Evolutionary conservation across 2,113 vertebrate species (phyloP).

Genomic region (Rhinopomastus cyanomelas): DNA sequence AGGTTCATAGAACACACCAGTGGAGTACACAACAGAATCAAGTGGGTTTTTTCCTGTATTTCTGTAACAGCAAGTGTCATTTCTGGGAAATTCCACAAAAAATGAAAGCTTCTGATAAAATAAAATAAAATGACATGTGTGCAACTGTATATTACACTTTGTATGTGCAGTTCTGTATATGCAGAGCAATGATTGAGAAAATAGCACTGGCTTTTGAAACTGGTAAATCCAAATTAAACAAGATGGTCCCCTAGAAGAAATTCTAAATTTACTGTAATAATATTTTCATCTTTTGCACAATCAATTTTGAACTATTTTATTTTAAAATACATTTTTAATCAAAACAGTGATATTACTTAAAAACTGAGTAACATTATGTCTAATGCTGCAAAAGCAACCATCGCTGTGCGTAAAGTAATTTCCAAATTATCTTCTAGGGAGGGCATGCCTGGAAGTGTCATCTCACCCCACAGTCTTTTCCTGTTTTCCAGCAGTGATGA

Average conservation of each 20-base stretch:
- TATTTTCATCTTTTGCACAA: not conserved
- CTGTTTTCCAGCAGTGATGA: not conserved
- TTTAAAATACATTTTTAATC: not conserved
- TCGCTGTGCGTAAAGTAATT: not conserved
- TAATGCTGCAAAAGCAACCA: not conserved
- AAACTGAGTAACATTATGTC: not conserved
- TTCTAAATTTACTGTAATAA: not conserved
- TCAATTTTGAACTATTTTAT: not conserved
- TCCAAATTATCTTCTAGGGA: not conserved
- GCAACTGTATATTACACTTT: too few relatives aligned
- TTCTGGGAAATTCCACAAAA: not conserved
- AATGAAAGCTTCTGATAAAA: not conserved
- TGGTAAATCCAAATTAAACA: not conserved
- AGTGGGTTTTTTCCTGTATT: rapidly evolving
- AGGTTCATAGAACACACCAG: not conserved
- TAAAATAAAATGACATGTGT: not conserved
- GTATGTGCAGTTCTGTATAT: too few relatives aligned
- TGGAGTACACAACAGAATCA: not conserved
- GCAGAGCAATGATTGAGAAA: not conserved
- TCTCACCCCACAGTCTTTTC: not conserved
- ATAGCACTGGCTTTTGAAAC: not conserved
- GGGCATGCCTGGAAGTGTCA: not conserved
- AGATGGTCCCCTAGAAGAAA: not conserved
- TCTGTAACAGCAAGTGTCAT: not conserved
- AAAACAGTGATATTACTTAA: not conserved